phyloP scores from a whole-genome alignment of 2,888 invertebrate genomes.

The Stegana nigrithorax region DNA sequence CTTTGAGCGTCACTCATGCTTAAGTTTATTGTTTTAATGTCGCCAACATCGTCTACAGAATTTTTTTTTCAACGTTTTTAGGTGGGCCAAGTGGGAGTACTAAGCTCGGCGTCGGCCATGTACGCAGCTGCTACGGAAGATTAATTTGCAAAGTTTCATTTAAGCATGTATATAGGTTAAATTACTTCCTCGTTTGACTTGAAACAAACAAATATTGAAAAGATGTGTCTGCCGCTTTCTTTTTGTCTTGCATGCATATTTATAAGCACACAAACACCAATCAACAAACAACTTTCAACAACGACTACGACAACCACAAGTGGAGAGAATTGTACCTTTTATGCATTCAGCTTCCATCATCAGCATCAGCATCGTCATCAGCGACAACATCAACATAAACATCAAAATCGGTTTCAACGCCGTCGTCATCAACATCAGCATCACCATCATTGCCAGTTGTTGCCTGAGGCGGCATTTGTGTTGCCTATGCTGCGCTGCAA shows the following conservation, averaged over 20 bases:
- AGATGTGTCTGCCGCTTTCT: neutral
- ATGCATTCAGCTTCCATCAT: neutral
- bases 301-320: neutral
- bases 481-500: neutral
- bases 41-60: neutral
- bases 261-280: neutral
- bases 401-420: neutral
- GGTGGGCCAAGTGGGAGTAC: neutral
- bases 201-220: neutral
- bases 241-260: neutral
- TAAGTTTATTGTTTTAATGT: conserved; percentile 18
- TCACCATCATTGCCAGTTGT: conserved; percentile 11
- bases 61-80: too few species aligned
- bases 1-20: too few species aligned
- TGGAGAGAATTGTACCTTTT: too few species aligned
- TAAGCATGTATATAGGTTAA: conserved; percentile 16
- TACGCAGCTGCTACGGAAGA: neutral
- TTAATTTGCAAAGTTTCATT: neutral
- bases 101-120: neutral
- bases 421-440: neutral
- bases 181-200: conserved; percentile 18
- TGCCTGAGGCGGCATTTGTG: conserved; percentile 1
- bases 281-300: neutral
- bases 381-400: neutral
- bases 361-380: neutral